Base-by-base conservation (phyloP, 92 coral and sea anemone species). In the Zoanthus gigantus region DNA sequence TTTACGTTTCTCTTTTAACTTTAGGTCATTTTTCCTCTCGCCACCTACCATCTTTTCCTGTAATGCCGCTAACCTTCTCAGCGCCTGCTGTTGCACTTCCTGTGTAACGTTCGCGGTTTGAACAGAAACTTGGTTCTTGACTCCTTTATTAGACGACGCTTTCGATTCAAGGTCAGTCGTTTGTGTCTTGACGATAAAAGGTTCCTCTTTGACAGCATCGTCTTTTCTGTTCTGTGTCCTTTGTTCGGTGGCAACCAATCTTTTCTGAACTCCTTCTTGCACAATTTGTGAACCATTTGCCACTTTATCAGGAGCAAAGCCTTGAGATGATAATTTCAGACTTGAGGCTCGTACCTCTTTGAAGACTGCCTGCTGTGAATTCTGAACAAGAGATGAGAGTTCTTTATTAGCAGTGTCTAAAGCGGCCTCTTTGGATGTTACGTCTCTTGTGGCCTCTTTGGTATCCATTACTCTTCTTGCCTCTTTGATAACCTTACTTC, bases 41-140 rank as follows among this genome's bases (percentile, higher is more conserved):
- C 98, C 98, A 0, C 98, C 98, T 0, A 94, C 98, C 89, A 96
- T 91, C 48, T 94, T 91, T 69, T 95, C 98, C 46, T 94, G 98
- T 23, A 96, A 86, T 16, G 92, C 95, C 37, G 95, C 98, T 58
- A 96, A 74, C 50, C 98, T 92, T 37, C 87, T 93, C 74, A 96
- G 81, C 37, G 96, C 93, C 60, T 92, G 98, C 71, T 88, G 94
- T 32, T 91, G 96, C 68, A 90, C 91, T 0, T 88, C 92, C 34
- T 86, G 93, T 31, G 91, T 77, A 44, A 89, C 89, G 48, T 50
- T 34, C 0, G 81, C 66, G 34, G 92, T 78, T 44, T 77, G 23
- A 9, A 83, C 72, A 17, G 45, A 68, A 8, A 78, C 84, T 29
- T 87, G 82, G 54, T 84, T 86, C 69, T 77, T 93, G 77, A 88